These are phyloP conservation scores for Anableps anableps DNA, from an alignment of 2,797 vertebrate species.

Conservation along the genomic window DNA sequence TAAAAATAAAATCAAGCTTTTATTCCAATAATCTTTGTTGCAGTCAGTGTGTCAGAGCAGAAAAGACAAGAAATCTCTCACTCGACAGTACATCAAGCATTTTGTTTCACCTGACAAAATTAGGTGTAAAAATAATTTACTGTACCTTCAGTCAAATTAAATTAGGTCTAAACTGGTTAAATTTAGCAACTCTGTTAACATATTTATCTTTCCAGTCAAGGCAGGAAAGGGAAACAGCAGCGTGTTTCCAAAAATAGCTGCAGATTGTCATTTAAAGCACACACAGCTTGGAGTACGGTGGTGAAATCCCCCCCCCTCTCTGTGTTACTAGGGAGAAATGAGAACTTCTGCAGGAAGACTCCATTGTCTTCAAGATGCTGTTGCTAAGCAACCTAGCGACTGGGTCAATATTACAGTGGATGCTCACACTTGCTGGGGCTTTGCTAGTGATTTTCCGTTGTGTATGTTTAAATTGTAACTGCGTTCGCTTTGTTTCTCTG, in stretches of 20 bases:
- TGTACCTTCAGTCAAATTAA: neutral
- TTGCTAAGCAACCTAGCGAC: slow-evolving; percentile 79
- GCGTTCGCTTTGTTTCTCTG: slow-evolving; percentile 1
- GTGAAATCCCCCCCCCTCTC: slow-evolving; percentile 40
- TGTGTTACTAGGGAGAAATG: slow-evolving; percentile 73
- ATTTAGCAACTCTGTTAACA: neutral
- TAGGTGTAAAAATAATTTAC: neutral
- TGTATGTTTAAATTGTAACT: slow-evolving; percentile 62
- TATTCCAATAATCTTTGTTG: neutral
- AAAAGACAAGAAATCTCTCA: neutral
- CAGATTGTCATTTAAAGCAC: slow-evolving; percentile 23
- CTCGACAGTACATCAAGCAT: slow-evolving; percentile 14
- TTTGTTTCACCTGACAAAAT: neutral
- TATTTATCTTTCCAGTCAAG: slow-evolving; percentile 3
- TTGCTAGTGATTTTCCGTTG: slow-evolving; percentile 68
- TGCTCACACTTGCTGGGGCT: slow-evolving; percentile 45
- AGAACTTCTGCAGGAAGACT: slow-evolving; percentile 51
- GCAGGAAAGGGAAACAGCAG: slow-evolving; percentile 1
- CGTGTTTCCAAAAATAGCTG: slow-evolving; percentile 69
- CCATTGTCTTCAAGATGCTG: slow-evolving; percentile 70
- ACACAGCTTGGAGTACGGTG: slow-evolving; percentile 30
- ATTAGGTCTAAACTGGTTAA: neutral
- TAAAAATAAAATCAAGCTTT: slow-evolving; percentile 1
- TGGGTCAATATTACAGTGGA: slow-evolving; percentile 76
- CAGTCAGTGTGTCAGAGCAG: slow-evolving; percentile 16